phyloP scores from a whole-genome alignment of 2,797 vertebrate genomes.

The Cygnus olor region DNA sequence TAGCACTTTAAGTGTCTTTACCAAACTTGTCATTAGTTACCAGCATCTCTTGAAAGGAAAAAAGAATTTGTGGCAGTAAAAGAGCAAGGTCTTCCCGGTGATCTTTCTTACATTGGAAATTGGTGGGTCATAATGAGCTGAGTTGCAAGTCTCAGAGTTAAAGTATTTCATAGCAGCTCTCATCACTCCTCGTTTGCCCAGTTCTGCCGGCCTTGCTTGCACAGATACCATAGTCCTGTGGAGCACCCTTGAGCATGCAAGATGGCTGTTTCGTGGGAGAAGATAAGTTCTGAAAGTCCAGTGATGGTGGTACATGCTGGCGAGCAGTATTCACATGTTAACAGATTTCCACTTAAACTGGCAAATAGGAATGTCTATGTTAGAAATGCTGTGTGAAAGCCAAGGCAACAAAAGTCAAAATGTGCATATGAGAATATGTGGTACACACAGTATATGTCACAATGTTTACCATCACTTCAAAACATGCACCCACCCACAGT shows the following conservation, averaged over 20 bases:
- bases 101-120: neutral
- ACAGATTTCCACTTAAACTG: conserved; percentile 62
- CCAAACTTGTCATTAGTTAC: neutral
- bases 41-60: neutral
- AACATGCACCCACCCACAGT: conserved; percentile 66
- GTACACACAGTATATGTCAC: conserved; percentile 63
- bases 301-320: neutral
- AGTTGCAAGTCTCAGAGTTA: neutral
- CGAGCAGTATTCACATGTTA: conserved; percentile 32
- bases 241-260: neutral
- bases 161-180: neutral
- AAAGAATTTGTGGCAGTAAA: neutral
- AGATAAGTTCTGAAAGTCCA: neutral
- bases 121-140: neutral
- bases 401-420: conserved; percentile 70
- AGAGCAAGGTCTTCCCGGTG: neutral
- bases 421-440: conserved; percentile 69
- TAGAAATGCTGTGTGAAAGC: conserved; percentile 68
- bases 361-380: conserved; percentile 52
- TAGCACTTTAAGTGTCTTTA: neutral
- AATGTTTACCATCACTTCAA: conserved; percentile 77
- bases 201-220: neutral
- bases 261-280: neutral
- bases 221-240: neutral
- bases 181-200: neutral